phyloP scores from a whole-genome alignment of 2,113 vertebrate species.

The Ancistrus triradiatus region DNA sequence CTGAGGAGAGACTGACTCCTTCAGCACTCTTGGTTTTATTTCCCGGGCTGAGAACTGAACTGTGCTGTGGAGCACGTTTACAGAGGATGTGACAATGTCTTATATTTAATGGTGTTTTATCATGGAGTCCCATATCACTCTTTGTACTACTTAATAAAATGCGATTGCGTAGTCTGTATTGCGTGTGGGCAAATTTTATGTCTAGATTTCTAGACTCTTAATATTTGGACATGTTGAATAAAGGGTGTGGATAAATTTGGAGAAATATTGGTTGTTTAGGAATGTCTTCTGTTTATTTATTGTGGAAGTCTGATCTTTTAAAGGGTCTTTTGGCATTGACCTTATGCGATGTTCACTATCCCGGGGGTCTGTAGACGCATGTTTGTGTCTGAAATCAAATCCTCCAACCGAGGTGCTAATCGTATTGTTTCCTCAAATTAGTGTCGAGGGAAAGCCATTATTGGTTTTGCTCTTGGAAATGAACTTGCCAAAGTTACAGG shows the following conservation, averaged over 20 bases:
- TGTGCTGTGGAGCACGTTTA: conserved; percentile 56
- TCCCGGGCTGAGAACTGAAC: conserved; percentile 45
- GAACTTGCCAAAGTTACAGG: conserved; percentile 23
- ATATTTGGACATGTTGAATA: neutral
- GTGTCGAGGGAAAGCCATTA: too few species aligned
- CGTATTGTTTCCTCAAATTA: too few species aligned
- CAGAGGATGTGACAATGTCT: conserved; percentile 52
- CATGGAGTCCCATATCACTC: conserved; percentile 64
- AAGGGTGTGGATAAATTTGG: too few species aligned
- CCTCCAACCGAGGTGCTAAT: too few species aligned
- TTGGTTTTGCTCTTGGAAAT: too few species aligned
- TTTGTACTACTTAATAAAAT: conserved; percentile 68
- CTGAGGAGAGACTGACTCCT: conserved; percentile 56
- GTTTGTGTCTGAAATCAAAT: neutral
- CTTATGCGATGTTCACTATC: too few species aligned
- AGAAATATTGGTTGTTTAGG: too few species aligned
- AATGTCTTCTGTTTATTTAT: neutral
- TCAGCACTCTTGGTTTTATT: conserved; percentile 51
- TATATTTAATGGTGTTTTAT: conserved; percentile 56
- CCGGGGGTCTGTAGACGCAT: too few species aligned
- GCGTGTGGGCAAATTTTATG: neutral
- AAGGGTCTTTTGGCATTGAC: too few species aligned
- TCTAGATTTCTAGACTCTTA: too few species aligned
- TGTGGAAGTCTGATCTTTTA: neutral
- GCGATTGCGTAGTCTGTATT: conserved; percentile 22